A percentile compares a stretch with the other conserved stretches of the same genome.
Conservation (phyloP, 1,140 invertebrate species). For the Trichonephila clavipes region DNA sequence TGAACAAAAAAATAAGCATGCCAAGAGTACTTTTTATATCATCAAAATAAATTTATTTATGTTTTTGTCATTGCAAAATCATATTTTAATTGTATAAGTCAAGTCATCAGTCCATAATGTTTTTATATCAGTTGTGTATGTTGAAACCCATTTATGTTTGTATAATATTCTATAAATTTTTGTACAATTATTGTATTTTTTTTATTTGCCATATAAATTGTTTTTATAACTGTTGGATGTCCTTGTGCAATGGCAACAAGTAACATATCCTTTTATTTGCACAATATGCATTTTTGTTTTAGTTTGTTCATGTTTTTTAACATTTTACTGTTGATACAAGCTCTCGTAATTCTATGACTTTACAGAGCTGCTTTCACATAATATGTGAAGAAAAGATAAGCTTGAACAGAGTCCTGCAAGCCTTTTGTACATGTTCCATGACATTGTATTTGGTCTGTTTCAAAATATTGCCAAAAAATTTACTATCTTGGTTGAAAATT, state of each 20-base stretch:
- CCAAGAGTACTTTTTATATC: constrained; percentile 65
- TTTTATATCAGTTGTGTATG: constrained; percentile 61
- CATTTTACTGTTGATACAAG: constrained; percentile 64
- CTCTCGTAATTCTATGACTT: constrained; percentile 63
- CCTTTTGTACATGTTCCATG: constrained; percentile 71
- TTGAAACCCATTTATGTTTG: constrained; percentile 69
- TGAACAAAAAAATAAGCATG: constrained; percentile 71
- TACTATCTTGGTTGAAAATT: constrained; percentile 53
- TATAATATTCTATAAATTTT: constrained; percentile 66
- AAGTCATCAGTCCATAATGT: constrained; percentile 60
- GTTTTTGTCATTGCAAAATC: constrained; percentile 54
- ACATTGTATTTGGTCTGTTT: constrained; percentile 53
- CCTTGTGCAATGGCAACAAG: constrained; percentile 61
- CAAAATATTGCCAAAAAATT: constrained; percentile 55
- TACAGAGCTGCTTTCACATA: constrained; percentile 33
- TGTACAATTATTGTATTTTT: constrained; percentile 60
- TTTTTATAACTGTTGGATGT: constrained; percentile 61
- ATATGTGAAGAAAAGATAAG: constrained; percentile 31
- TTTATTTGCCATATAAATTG: constrained; percentile 62
- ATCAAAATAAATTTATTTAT: constrained; percentile 72
- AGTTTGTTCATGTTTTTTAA: constrained; percentile 72
- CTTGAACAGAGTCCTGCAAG: constrained; percentile 72
- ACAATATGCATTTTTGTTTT: constrained; percentile 56
- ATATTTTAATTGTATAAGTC: constrained; percentile 47
- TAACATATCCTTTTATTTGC: constrained; percentile 70